A percentile compares a stretch with the other conserved stretches of the same genome.
phyloP scores from a whole-genome alignment of 2,888 invertebrate species.

The Tyria jacobaeae region DNA sequence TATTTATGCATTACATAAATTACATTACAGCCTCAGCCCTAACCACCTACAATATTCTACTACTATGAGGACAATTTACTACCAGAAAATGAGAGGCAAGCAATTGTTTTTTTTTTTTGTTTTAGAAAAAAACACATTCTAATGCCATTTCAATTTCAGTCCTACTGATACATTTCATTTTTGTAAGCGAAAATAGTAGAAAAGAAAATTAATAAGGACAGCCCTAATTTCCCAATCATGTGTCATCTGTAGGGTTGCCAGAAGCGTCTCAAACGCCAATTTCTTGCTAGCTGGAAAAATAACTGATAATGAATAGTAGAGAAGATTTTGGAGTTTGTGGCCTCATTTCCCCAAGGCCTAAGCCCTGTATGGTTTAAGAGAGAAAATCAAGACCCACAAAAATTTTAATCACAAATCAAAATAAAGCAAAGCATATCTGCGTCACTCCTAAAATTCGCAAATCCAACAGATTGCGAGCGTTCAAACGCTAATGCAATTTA shows the following conservation, averaged over 20 bases:
- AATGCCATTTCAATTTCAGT: not conserved
- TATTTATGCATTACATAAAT: no score
- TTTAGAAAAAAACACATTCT: not conserved
- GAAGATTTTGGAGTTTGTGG: no score
- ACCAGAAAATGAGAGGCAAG: not conserved
- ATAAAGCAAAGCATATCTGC: not conserved
- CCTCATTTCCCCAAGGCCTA: no score
- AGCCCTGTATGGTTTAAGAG: not conserved
- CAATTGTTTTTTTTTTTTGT: not conserved
- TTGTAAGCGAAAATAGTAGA: no score
- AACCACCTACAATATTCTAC: not conserved
- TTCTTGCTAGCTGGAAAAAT: no score
- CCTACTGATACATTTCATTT: not conserved
- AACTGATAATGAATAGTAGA: no score
- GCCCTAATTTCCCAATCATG: no score
- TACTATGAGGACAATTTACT: not conserved
- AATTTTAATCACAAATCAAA: not conserved
- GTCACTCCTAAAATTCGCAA: slow-evolving; percentile 25
- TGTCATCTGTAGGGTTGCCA: no score
- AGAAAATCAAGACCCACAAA: not conserved
- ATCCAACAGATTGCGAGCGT: slow-evolving; percentile 37
- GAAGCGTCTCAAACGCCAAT: no score
- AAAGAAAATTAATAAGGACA: no score
- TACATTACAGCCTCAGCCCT: no score
- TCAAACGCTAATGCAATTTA: slow-evolving; percentile 76